phyloP scores from a whole-genome alignment of 2,888 invertebrate species.

The Zygogramma bicolorata region DNA sequence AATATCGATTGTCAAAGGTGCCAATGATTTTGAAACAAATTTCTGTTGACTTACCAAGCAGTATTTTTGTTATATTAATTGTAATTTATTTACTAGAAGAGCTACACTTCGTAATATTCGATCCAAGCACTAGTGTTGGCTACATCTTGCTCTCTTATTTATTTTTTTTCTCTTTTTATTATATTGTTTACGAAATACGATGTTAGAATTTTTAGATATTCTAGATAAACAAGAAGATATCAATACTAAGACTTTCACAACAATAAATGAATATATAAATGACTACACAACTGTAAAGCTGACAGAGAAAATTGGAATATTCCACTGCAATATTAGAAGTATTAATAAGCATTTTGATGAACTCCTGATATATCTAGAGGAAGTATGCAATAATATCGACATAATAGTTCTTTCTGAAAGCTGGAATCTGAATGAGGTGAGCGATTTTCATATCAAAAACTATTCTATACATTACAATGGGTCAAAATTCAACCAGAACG shows the following conservation, averaged over 20 bases:
- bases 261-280: background rate
- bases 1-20: background rate
- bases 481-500: conserved; percentile 3
- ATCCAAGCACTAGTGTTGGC: too few species aligned
- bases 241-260: background rate
- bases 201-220: background rate
- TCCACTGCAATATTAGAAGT: conserved; percentile 1
- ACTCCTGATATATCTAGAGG: background rate
- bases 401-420: background rate
- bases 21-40: background rate
- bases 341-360: conserved; percentile 2
- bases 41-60: too few species aligned
- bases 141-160: too few species aligned
- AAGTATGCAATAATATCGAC: background rate
- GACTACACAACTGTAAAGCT: background rate
- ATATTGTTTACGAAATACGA: background rate
- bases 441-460: background rate
- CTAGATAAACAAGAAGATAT: background rate
- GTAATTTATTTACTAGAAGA: background rate
- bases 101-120: background rate
- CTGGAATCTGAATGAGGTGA: background rate
- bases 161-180: too few species aligned
- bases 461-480: background rate
- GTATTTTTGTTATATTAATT: background rate
- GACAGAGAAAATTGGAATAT: background rate